These are phyloP conservation scores for Augochlora pura DNA, from an alignment of 1,140 invertebrate genomes.

Conservation along the genomic window DNA sequence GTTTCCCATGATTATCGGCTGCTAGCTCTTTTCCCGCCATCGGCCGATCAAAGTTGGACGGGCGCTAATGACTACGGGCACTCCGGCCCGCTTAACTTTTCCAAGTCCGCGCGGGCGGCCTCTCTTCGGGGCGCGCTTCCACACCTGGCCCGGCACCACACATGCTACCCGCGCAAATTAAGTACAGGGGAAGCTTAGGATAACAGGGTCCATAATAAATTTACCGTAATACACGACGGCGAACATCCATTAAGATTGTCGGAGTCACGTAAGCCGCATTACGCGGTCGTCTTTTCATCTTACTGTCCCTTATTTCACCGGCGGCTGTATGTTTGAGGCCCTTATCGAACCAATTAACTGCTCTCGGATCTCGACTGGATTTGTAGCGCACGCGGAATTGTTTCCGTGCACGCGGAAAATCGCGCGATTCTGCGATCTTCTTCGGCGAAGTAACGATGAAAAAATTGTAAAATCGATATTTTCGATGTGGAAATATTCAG, in stretches of 20 bases:
- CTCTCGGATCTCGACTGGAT: too few species aligned
- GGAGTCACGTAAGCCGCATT: neutral
- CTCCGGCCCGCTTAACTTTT: constrained; percentile 38
- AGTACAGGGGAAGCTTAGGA: neutral
- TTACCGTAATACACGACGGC: neutral
- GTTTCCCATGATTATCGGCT: constrained; percentile 28
- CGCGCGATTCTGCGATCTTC: too few species aligned
- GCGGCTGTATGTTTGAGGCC: neutral
- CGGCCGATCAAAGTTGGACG: constrained; percentile 33
- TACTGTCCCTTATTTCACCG: neutral
- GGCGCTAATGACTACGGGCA: constrained; percentile 16
- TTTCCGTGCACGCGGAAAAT: too few species aligned
- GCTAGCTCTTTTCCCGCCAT: constrained; percentile 5
- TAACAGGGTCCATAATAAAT: neutral
- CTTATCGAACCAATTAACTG: too few species aligned
- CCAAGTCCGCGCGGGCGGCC: constrained; percentile 1
- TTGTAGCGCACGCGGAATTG: too few species aligned
- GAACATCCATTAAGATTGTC: neutral
- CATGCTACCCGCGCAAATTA: neutral
- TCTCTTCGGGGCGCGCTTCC: neutral
- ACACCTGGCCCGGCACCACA: neutral
- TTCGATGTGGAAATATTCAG: too few species aligned
- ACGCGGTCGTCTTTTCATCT: neutral
- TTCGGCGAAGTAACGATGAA: too few species aligned
- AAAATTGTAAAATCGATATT: too few species aligned